A percentile compares a stretch with the other conserved stretches of the same genome.
These are phyloP conservation scores for Caenorhabditis becei DNA, from an alignment of 2,888 invertebrate genomes.

Conservation along the genomic window DNA sequence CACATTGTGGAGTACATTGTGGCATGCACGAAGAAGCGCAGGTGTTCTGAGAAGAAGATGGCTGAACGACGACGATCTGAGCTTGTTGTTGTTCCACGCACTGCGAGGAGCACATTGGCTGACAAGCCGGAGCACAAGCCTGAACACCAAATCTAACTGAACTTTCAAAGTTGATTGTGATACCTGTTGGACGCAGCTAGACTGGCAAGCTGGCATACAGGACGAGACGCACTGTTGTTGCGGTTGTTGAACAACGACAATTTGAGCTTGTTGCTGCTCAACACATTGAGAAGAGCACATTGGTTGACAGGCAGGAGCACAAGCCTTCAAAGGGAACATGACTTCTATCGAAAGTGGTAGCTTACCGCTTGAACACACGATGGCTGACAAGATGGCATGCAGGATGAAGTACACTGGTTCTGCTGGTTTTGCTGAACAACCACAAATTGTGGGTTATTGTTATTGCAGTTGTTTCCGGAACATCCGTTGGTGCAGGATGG, in stretches of 20 bases:
- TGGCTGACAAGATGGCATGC: constrained; percentile 76
- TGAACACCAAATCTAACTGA: too few species aligned
- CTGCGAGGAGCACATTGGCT: constrained; percentile 72
- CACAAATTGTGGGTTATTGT: constrained; percentile 61
- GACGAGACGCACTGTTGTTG: constrained; percentile 68
- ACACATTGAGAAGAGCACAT: constrained; percentile 69
- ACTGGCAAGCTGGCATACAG: constrained; percentile 62
- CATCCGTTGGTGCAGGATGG: constrained; percentile 65
- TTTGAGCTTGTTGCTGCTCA: constrained; percentile 64
- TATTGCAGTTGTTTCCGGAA: constrained; percentile 51
- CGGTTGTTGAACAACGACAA: constrained; percentile 64
- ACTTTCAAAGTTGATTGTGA: too few species aligned
- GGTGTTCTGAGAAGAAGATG: constrained; percentile 31
- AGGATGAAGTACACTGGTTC: constrained; percentile 68
- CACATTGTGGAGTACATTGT: constrained; percentile 71
- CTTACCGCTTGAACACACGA: constrained; percentile 68
- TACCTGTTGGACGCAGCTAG: constrained; percentile 64
- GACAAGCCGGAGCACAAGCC: constrained; percentile 74
- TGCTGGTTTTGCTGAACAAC: constrained; percentile 64
- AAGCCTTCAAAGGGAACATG: constrained; percentile 39
- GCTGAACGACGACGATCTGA: constrained; percentile 68
- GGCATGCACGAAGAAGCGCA: constrained; percentile 68
- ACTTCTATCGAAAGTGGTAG: not conserved
- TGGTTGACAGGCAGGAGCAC: constrained; percentile 74
- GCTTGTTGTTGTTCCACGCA: constrained; percentile 71